Evolutionary conservation across 2,888 invertebrate species (phyloP), one percentile per base, ranked within the genome.

Genomic region (Hedychridium roseum): DNA sequence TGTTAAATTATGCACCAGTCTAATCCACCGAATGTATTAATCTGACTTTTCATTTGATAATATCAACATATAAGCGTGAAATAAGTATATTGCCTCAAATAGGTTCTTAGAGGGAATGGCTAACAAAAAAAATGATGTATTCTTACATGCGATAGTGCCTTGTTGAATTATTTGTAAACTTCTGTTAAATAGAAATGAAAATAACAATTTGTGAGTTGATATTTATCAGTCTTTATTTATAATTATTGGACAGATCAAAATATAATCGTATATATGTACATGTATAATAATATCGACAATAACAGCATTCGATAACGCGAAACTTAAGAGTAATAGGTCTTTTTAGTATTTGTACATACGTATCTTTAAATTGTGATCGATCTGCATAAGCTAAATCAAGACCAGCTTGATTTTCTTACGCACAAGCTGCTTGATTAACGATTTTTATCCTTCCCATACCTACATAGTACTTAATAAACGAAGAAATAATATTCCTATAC

Each of bases 181-280:
- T n/a, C n/a, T n/a, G n/a, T n/a, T n/a, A n/a, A n/a, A n/a, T n/a
- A n/a, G n/a, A n/a, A n/a, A n/a, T n/a, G n/a, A n/a, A n/a, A n/a
- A n/a, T n/a, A n/a, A n/a, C n/a, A n/a, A n/a, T n/a, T n/a, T n/a
- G n/a, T n/a, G n/a, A n/a, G 16, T 28, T 31, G 36, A 39, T 50
- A 48, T 71, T 65, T 66, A 57, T 73, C 73, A 73, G 73, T 73
- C 71, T 73, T 73, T 73, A 71, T 71, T 73, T 36, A 47, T 67
- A 70, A 61, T 64, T 70, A 70, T 64, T 66, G 55, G 57, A 66
- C 68, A 69, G 65, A 68, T 61, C 64, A 66, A 71, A 70, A 73
- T 70, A 71, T 70, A 70, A 63, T 57, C 63, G 53, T 64, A 43
- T 55, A 23, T 36, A 34, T 42, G 16, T 36, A 18, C 30, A 26